phyloP scores from a whole-genome alignment of 30 jellyfish, hydroid and myxozoan species.

The Aurelia aurita region DNA sequence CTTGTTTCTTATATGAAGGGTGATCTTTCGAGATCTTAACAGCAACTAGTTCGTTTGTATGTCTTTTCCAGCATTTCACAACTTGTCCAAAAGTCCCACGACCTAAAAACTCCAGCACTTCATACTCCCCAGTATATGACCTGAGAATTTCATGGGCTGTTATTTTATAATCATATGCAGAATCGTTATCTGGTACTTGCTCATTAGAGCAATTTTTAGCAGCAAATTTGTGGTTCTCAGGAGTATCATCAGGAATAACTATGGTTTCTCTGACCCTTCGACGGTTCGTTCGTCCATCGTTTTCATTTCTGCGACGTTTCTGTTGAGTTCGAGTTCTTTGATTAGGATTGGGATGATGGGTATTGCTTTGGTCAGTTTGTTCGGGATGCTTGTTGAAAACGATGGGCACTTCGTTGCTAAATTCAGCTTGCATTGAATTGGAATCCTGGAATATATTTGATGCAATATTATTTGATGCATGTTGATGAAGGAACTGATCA shows the following conservation, averaged over 20 bases:
- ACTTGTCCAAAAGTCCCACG: slow-evolving; percentile 99
- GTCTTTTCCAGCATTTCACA: slow-evolving; percentile 99
- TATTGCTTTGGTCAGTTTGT: not conserved
- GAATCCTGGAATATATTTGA: slow-evolving; percentile 40
- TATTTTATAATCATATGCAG: slow-evolving; percentile 91
- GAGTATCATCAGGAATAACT: slow-evolving; percentile 95
- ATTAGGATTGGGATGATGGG: slow-evolving; percentile 1
- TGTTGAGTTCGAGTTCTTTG: slow-evolving; percentile 47
- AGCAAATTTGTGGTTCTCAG: slow-evolving; percentile 67
- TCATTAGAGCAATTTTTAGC: slow-evolving; percentile 61
- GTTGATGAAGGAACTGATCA: slow-evolving; percentile 52
- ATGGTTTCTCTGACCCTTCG: slow-evolving; percentile 84
- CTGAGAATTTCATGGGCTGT: slow-evolving; percentile 96
- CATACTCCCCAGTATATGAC: slow-evolving; percentile 98
- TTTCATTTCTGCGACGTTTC: slow-evolving; percentile 60
- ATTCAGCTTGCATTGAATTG: slow-evolving; percentile 19
- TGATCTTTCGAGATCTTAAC: slow-evolving; percentile 98
- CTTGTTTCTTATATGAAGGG: slow-evolving; percentile 97
- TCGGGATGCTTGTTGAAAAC: slow-evolving; percentile 40
- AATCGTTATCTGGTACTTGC: slow-evolving; percentile 73
- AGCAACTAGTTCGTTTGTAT: slow-evolving; percentile 96
- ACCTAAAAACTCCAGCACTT: slow-evolving; percentile 95
- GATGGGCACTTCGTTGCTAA: slow-evolving; percentile 35
- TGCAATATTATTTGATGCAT: slow-evolving; percentile 19
- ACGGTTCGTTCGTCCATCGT: slow-evolving; percentile 72